phyloP scores from a whole-genome alignment of 2,888 invertebrate species.

The Pyrochroa serraticornis region DNA sequence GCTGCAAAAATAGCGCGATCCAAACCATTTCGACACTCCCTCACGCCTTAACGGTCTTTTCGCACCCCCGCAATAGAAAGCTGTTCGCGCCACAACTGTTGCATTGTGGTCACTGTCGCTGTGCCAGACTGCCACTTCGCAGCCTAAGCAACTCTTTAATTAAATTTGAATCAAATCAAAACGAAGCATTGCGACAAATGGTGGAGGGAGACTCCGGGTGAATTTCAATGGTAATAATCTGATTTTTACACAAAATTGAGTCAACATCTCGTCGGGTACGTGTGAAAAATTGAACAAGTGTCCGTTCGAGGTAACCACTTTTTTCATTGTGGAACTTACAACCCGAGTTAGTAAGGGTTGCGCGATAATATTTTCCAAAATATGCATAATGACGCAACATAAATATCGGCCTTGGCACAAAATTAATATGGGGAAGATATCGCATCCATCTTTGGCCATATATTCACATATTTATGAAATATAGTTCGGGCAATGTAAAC shows the following conservation, averaged over 20 bases:
- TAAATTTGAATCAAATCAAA: constrained; percentile 24
- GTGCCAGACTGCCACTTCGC: constrained; percentile 34
- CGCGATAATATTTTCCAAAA: constrained; percentile 15
- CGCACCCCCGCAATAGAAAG: constrained; percentile 27
- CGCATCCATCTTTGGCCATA: constrained; percentile 20
- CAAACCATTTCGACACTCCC: constrained; percentile 48
- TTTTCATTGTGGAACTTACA: not conserved
- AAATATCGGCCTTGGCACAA: constrained; percentile 21
- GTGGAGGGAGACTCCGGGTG: not conserved
- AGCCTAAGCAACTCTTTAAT: constrained; percentile 34
- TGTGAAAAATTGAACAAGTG: not conserved
- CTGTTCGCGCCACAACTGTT: constrained; percentile 44
- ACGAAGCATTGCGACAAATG: not conserved
- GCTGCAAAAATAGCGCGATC: constrained; percentile 49
- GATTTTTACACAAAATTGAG: constrained; percentile 17
- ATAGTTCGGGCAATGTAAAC: constrained; percentile 22
- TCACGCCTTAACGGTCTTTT: constrained; percentile 42
- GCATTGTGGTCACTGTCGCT: constrained; percentile 48
- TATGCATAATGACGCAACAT: constrained; percentile 19
- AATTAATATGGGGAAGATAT: constrained; percentile 25
- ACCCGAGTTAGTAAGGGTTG: constrained; percentile 2
- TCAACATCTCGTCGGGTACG: constrained; percentile 5
- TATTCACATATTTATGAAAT: constrained; percentile 25
- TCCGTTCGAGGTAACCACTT: not conserved
- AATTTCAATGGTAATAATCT: constrained; percentile 8